Base-by-base conservation (phyloP, 2,797 vertebrate species). In the Gymnocypris eckloni region DNA sequence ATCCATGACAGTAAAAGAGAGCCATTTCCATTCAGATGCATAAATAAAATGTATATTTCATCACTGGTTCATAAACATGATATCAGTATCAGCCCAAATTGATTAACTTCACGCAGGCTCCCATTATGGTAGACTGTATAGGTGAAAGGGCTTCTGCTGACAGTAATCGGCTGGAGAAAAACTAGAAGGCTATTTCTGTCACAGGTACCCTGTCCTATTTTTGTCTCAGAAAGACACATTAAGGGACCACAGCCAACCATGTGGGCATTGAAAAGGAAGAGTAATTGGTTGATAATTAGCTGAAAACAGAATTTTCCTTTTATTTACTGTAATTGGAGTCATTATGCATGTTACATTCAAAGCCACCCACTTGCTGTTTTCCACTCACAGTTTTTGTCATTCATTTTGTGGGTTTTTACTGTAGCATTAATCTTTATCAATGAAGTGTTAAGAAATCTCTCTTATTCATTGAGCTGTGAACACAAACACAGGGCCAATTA, bases 91-190 rank as follows among this genome's bases (percentile, higher is more conserved):
- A 71, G 66, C 18, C 64, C 50, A 72, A 71, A 85, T 72, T 8
- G 41, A 72, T 59, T 79, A 70, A 59, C n/a, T 11, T 85, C 11
- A 70, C 0, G 4, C 71, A 67, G 33, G 45, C 33, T 70, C 41
- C 4, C 22, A 5, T 13, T 84, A 18, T 67, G 33, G 56, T 61
- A 64, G 28, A 83, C 18, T 75, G 54, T 18, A 56, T 50, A 50
- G 71, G 71, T 83, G 56, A 83, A 83, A 83, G 28, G 59, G 76
- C 66, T 85, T 78, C 41, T 48, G 76, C 66, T 85, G 67, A 72
- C 52, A 4, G 20, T 61, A 85, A 72, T 80, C 52, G 50, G 11
- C 41, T 52, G 52, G 52, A 28, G 25, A 82, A 56, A 72, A 82
- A 6, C 39, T 39, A 22, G 50, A 71, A 67, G 64, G 18, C 48